Base-by-base conservation (phyloP, 2,888 invertebrate genomes). In the Sicus ferrugineus region DNA sequence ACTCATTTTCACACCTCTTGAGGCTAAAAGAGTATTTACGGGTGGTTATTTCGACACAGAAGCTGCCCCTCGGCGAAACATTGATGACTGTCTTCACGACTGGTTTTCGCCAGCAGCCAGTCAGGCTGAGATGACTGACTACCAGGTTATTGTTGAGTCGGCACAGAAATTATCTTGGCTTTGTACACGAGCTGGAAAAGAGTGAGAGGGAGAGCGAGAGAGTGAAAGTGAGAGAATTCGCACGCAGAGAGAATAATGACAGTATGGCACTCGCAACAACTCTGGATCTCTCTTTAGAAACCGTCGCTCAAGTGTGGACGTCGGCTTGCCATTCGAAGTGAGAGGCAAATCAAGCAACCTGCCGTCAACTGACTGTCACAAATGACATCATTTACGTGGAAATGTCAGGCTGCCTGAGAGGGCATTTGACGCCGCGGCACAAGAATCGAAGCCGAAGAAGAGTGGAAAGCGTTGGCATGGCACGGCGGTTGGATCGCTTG, bases 371-470 rank as follows among this genome's bases (percentile, higher is more conserved):
- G 61, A 61, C 63, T 63, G 48, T 63, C 63, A 48, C 48, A 48
- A 48, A 63, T 63, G 48, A 63, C 63, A 48, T 63, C 48, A 63
- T 63, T 63, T 63, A 48, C 63, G 28, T 63, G 46, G 48, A 48
- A 63, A 63, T 48, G 61, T 42, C 61, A 42, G 26, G 42, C 42
- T 61, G 61, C 38, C 61, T 61, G 16, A 14, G 5, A 30, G 61
- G 38, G 61, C 61, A 61, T 61, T 61, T 38, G 42, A 38, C 28
- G 61, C 38, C 21, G 38, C 23, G 23, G 58, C 23, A 38, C 34
- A 23, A 21, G 21, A 38, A 59, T 21, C 38, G 21, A 34, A 59
- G 38, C 14, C 34, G 14, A 26, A 16, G 42, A 42, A 28, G n/a
- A 56, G 26, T 21, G 14, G 26, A 61, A 38, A 19, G 59, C 7